Percentiles rank a stretch among this genome's conserved stretches.
Evolutionary conservation across 2,113 vertebrate species (phyloP).

Genomic region (Phalacrocorax brasilianus): DNA sequence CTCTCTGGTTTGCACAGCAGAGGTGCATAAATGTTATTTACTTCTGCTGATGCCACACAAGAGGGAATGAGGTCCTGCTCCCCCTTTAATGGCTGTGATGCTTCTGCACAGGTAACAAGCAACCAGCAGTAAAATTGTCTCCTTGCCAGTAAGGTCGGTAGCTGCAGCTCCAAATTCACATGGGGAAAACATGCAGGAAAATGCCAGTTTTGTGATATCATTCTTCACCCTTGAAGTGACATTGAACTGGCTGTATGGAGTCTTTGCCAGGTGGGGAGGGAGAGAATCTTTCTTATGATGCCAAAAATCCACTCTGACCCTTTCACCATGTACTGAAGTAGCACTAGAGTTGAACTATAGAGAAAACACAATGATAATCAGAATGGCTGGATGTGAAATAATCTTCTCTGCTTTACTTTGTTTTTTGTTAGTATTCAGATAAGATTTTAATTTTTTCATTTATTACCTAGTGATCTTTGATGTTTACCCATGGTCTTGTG

Average conservation of each 20-base stretch:
- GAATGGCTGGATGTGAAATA: neutral
- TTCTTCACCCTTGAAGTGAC: neutral
- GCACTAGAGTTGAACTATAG: accelerated
- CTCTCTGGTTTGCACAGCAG: neutral
- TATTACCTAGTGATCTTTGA: neutral
- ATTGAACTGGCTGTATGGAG: neutral
- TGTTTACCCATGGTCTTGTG: neutral
- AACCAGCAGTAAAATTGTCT: neutral
- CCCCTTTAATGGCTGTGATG: neutral
- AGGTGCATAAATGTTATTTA: neutral
- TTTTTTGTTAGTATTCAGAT: neutral
- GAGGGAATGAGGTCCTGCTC: neutral
- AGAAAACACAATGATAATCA: neutral
- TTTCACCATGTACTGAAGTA: neutral
- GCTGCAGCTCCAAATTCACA: neutral
- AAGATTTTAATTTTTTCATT: conserved; percentile 2
- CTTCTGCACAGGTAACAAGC: neutral
- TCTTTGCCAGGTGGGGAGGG: neutral
- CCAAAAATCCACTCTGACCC: neutral
- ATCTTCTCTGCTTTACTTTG: neutral
- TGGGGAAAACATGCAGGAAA: neutral
- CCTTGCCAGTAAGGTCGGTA: neutral
- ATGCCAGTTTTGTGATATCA: neutral
- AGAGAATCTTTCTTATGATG: neutral
- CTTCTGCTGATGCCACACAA: neutral